Base-by-base conservation (phyloP, 2,113 vertebrate genomes). In the Nematolebias whitei region DNA sequence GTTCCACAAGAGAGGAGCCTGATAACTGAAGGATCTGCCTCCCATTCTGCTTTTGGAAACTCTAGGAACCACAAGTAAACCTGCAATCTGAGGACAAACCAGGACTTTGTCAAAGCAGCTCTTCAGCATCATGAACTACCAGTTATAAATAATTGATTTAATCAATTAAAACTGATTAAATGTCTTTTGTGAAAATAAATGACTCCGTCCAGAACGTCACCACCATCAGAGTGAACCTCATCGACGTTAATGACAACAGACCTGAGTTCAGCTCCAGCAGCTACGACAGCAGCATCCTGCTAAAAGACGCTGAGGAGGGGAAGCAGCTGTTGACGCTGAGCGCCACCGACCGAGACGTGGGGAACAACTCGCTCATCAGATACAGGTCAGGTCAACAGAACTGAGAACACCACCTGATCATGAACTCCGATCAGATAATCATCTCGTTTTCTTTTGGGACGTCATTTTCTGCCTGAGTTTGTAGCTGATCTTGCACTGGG, bases 121-220 rank as follows among this genome's bases (percentile, higher is more conserved):
- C 4, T 41, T 41, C 40, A 41, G 12, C 40, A 15, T 41, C 40
- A 41, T 15, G 4, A 41, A 15, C 2, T 41, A 15, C 13, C 12
- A 5, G 12, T 10, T 39, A 39, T 39, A 39, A 39, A 39, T n/a
- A n/a, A n/a, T n/a, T n/a, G n/a, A 10, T 13, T 12, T 41, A 12
- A 15, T 41, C 4, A 10, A 13, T 15, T 14, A 13, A n/a, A n/a
- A n/a, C n/a, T n/a, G n/a, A 15, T 15, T 41, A 41, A 12, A 41
- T 5, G 13, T 41, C 11, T 41, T 41, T 15, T 41, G 26, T 29
- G 7, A 29, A 29, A 29, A 15, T 14, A 1, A 41, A 41, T 5
- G 2, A 1, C 2, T 15, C 40, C 12, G 13, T 0, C 55, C 79
- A 95, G 94, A 95, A 92, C 63, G 45, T 93, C 74, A 93, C 90